These are phyloP conservation scores for Argyrosomus japonicus DNA, from an alignment of 2,113 vertebrate genomes.

Conservation along the genomic window DNA sequence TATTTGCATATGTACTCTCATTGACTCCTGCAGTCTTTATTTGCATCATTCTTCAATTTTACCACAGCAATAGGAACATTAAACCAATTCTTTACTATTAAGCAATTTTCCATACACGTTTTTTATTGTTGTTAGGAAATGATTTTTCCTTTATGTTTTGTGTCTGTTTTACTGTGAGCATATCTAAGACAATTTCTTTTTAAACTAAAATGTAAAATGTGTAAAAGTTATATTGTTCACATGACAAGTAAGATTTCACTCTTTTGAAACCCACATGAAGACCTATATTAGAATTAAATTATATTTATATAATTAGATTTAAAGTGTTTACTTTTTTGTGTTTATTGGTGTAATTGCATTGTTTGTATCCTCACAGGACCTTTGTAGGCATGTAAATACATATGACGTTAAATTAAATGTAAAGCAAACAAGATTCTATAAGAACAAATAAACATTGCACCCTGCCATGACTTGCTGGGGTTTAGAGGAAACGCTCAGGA, in stretches of 20 bases:
- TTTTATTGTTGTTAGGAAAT: not conserved
- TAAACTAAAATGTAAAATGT: not conserved
- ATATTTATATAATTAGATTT: constrained; percentile 5
- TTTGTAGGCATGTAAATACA: not conserved
- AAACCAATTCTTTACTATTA: constrained; percentile 27
- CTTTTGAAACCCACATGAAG: not conserved
- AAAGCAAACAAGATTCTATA: constrained; percentile 8
- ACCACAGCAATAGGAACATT: constrained; percentile 13
- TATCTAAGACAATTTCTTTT: not conserved
- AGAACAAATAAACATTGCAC: constrained; percentile 18
- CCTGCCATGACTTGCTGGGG: constrained; percentile 31
- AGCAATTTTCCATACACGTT: constrained; percentile 14
- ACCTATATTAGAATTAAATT: not conserved
- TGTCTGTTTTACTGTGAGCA: not conserved
- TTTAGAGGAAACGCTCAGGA: constrained; percentile 29
- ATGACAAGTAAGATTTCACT: not conserved
- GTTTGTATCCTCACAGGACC: not conserved
- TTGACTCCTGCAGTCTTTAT: constrained; percentile 52
- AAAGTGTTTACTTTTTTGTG: not conserved
- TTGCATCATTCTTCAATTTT: constrained; percentile 48
- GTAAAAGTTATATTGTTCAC: not conserved
- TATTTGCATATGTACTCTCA: constrained; percentile 67
- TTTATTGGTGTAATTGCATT: not conserved
- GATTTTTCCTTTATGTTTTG: constrained; percentile 13
- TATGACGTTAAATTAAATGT: constrained; percentile 4